phyloP scores from a whole-genome alignment of 2,113 vertebrate species.

The Dipodomys spectabilis region DNA sequence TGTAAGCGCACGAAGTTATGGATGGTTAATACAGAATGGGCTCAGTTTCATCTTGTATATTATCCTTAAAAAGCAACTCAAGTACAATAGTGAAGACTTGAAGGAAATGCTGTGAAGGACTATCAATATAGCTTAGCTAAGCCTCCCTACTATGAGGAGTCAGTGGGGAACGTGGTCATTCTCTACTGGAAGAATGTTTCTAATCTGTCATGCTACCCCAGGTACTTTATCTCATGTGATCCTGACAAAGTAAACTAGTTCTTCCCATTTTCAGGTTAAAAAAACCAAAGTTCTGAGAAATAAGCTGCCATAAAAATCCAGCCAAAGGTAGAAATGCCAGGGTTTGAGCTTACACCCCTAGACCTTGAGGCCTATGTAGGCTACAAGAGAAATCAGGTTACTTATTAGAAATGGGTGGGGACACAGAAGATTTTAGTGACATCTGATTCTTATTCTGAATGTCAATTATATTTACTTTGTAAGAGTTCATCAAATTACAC shows the following conservation, averaged over 20 bases:
- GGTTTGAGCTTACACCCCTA: background rate
- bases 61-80: constrained; percentile 69
- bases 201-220: background rate
- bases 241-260: background rate
- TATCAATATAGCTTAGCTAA: constrained; percentile 51
- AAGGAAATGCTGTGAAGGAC: constrained; percentile 45
- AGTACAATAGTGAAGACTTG: constrained; percentile 48
- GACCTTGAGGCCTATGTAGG: background rate
- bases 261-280: background rate
- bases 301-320: constrained; percentile 9
- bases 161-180: background rate
- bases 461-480: background rate
- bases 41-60: constrained; percentile 27
- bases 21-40: constrained; percentile 25
- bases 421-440: background rate
- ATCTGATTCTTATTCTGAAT: background rate
- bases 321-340: background rate
- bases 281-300: constrained; percentile 26
- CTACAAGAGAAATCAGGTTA: background rate
- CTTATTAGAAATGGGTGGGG: background rate
- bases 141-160: constrained; percentile 43
- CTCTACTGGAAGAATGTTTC: background rate
- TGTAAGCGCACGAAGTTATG: background rate
- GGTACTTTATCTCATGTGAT: background rate
- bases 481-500: background rate